Base-by-base conservation (phyloP, 2,113 vertebrate genomes). In the Spea bombifrons region DNA sequence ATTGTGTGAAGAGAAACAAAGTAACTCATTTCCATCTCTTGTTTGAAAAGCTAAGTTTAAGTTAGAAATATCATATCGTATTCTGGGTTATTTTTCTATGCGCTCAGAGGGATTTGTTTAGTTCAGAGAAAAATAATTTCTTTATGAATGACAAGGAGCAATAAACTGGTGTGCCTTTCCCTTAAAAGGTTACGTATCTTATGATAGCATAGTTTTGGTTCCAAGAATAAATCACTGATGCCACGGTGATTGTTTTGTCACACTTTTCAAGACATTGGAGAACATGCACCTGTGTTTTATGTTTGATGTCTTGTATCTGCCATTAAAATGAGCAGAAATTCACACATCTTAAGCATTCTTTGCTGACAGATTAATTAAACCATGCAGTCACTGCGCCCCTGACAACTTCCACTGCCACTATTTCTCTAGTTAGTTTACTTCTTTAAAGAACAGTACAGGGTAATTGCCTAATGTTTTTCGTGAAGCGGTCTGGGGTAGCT, bases 41-140 rank as follows among this genome's bases (percentile, higher is more conserved):
- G 75, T 76, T 66, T 53, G 48, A 12, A 16, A 70, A 44, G 52
- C 43, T 7, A 47, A 3, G 52, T 70, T 65, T 75, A 49, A 44
- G 46, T 65, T 75, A 50, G 12, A 50, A 66, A 7, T 43, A 44
- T 7, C 44, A 1, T 49, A 70, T 64, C 57, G 8, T 30, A 30
- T 63, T 71, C 72, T 46, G n/a, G 44, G 46, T 52, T 8, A 47
- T 4, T 7, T 50, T 7, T 78, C 55, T 30, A 15, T 48, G 45
- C 9, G 46, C 7, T 64, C 17, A 53, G 45, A 47, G 8, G 4
- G 52, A 16, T 13, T 13, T 70, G 17, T 61, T 75, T 15, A 65
- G 47, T 30, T 75, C 73, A 53, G 43, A 13, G 70, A 57, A 68
- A 61, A 70, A 70, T 50, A 71, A 71, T 50, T 64, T 75, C 16